Evolutionary conservation across 2,113 vertebrate genomes (phyloP).

Genomic region (Tragelaphus scriptus): DNA sequence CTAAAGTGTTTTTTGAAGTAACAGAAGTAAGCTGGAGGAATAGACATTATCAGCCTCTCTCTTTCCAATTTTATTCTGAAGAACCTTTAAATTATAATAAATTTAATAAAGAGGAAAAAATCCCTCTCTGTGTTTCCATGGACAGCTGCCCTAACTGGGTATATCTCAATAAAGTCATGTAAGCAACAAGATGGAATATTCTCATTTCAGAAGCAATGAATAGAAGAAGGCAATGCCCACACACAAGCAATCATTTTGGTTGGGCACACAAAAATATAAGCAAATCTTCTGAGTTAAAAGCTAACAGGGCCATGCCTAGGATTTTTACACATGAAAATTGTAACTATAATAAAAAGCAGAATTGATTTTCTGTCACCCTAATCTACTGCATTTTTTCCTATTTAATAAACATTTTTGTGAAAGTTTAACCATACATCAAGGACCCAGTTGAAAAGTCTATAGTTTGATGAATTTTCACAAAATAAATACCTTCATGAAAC

Average conservation of each 20-base stretch:
- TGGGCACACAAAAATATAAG: not conserved
- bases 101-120: not conserved
- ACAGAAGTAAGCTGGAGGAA: not conserved
- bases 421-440: not conserved
- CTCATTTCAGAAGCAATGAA: not conserved
- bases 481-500: not conserved
- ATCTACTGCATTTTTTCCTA: not conserved
- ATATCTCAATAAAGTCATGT: no score
- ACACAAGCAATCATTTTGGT: not conserved
- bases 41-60: not conserved
- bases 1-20: not conserved
- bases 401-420: not conserved
- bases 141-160: no score
- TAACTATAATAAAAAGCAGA: not conserved
- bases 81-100: not conserved
- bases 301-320: not conserved
- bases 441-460: not conserved
- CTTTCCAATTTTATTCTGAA: not conserved
- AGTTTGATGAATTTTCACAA: not conserved
- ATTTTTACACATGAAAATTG: not conserved
- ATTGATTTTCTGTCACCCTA: not conserved
- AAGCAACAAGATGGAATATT: not conserved
- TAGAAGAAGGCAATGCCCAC: not conserved
- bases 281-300: not conserved
- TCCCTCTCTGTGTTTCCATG: not conserved